A percentile compares a stretch with the other conserved stretches of the same genome.
phyloP scores from a whole-genome alignment of 2,888 invertebrate species.

The Ctenicera cuprea region DNA sequence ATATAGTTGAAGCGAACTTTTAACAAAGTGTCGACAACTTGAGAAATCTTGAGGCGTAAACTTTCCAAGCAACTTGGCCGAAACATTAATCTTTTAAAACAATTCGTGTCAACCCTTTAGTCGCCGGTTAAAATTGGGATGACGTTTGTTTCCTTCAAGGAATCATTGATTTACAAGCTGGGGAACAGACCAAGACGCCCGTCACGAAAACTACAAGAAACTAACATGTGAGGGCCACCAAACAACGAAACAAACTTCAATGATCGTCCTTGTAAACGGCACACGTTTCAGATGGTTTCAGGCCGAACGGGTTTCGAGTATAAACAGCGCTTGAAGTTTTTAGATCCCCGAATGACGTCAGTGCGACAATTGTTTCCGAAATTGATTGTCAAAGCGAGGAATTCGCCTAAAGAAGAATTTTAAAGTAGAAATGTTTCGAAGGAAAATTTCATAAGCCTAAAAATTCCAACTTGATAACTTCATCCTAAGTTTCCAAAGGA shows the following conservation, averaged over 20 bases:
- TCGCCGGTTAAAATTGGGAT: constrained; percentile 27
- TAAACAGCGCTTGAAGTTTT: constrained; percentile 15
- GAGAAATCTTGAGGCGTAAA: constrained; percentile 38
- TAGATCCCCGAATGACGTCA: constrained; percentile 29
- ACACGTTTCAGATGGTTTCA: neutral
- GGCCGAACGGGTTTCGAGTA: constrained; percentile 17
- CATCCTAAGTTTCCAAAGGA: neutral
- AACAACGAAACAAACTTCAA: constrained; percentile 14
- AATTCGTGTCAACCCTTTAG: constrained; percentile 28
- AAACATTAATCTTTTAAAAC: constrained; percentile 37
- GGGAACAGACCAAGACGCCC: neutral
- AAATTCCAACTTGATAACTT: neutral
- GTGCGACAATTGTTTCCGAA: constrained; percentile 28
- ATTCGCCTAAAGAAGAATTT: neutral
- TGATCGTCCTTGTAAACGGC: neutral
- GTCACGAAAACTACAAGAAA: constrained; percentile 14
- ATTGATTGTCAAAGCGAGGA: constrained; percentile 21
- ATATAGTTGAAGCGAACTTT: constrained; percentile 30
- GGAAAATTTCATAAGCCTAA: neutral
- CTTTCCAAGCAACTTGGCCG: constrained; percentile 21
- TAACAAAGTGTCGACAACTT: constrained; percentile 37
- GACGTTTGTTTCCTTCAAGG: constrained; percentile 9
- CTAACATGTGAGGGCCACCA: neutral
- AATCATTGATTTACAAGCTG: constrained; percentile 21
- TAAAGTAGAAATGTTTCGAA: neutral